These are phyloP conservation scores for Cryptoblepharus egeriae DNA, from an alignment of 2,797 vertebrate species.

Conservation along the genomic window DNA sequence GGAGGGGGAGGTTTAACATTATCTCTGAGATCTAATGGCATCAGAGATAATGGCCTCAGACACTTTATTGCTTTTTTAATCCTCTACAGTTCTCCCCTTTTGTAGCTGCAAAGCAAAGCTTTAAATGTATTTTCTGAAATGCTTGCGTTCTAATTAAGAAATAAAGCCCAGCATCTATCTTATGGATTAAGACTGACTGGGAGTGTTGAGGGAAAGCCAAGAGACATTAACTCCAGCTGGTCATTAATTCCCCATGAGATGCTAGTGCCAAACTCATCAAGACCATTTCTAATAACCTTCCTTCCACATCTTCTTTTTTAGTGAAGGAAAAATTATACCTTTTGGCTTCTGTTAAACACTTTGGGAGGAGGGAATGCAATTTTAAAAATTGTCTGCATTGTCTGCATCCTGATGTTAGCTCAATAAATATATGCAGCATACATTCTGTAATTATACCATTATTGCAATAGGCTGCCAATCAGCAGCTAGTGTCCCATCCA, in stretches of 20 bases:
- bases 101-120: conserved; percentile 57
- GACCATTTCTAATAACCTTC: conserved; percentile 48
- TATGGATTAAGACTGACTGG: conserved; percentile 70
- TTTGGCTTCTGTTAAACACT: conserved; percentile 49
- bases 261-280: conserved; percentile 58
- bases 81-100: conserved; percentile 57
- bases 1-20: conserved; percentile 56
- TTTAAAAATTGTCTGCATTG: background rate
- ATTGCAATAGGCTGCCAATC: background rate
- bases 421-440: background rate
- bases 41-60: conserved; percentile 33
- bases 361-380: background rate
- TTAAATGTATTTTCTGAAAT: conserved; percentile 67
- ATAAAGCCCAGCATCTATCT: conserved; percentile 63
- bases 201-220: conserved; percentile 67
- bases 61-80: conserved; percentile 52
- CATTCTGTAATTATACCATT: background rate
- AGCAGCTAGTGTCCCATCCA: background rate
- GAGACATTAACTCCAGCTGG: conserved; percentile 69
- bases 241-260: conserved; percentile 71
- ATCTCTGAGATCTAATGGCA: conserved; percentile 25
- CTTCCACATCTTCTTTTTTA: conserved; percentile 55
- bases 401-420: conserved; percentile 24
- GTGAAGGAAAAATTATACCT: conserved; percentile 44
- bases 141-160: conserved; percentile 70